Evolutionary conservation across 2,113 vertebrate genomes (phyloP), one percentile per base, ranked within the genome.

Genomic region (Petromus typicus): DNA sequence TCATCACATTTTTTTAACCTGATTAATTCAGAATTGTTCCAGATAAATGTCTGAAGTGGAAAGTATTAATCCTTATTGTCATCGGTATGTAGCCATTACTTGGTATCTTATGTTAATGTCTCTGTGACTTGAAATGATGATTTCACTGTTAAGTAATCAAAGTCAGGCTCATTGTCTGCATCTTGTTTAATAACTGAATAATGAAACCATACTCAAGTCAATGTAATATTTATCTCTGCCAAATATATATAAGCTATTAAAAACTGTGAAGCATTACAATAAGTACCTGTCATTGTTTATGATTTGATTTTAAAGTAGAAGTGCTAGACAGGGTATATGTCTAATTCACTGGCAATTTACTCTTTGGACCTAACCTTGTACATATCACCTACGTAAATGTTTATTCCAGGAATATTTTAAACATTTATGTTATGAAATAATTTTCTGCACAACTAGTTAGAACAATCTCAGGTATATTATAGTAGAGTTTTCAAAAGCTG

Each of bases 241-340:
- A 17, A 90, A 94, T 59, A 83, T 54, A 79, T 63, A 17, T 20
- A 94, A 86, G 32, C 48, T 94, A 93, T 97, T 96, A 95, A 96
- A 63, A 69, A 93, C 48, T 91, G 18, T 69, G 23, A 85, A 81
- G 48, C 54, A 94, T 94, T 40, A 43, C 85, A 76, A 84, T 30
- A 96, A n/a, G 18, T 1, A 43, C 16, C 13, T 95, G 94, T 97
- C 43, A 34, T 94, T 90, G 79, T 75, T 97, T 91, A 73, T 43
- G 17, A 61, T 76, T 93, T 94, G 25, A 82, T 76, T 86, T 91
- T 59, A 84, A 83, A 92, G 37, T 95, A 14, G 16, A 32, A 76
- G 95, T 76, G 71, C 63, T 79, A 89, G 63, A 67, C 22, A 80
- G 32, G 40, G 34, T 20, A 13, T 81, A 61, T 57, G 20, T 81